Conservation (phyloP, 2,888 invertebrate species). For the Nysson spinosus region DNA sequence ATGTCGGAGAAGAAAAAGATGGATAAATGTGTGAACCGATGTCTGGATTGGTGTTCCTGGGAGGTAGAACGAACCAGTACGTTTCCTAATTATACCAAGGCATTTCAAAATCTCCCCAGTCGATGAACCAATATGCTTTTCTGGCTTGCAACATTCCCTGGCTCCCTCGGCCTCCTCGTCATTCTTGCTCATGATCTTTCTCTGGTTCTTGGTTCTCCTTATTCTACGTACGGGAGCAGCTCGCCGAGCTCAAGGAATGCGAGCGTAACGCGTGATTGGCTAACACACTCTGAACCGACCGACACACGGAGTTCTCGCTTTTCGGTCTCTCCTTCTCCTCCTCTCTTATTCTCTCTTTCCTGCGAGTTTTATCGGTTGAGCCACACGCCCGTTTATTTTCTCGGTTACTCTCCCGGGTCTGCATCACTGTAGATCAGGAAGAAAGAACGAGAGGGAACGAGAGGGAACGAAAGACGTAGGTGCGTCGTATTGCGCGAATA, state of each 20-base stretch:
- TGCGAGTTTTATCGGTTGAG: slow-evolving; percentile 28
- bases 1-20: too few species aligned
- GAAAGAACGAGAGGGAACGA: slow-evolving; percentile 4
- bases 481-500: slow-evolving; percentile 40
- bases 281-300: slow-evolving; percentile 60
- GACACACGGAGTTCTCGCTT: slow-evolving; percentile 41
- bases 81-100: slow-evolving; percentile 74
- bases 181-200: slow-evolving; percentile 46
- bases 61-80: slow-evolving; percentile 57
- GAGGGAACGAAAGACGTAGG: slow-evolving; percentile 41
- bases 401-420: slow-evolving; percentile 5
- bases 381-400: slow-evolving; percentile 4
- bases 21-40: too few species aligned
- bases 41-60: slow-evolving; percentile 25
- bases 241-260: slow-evolving; percentile 71
- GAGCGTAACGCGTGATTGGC: slow-evolving; percentile 72
- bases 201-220: slow-evolving; percentile 52
- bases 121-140: slow-evolving; percentile 76
- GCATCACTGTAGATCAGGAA: slow-evolving; percentile 3
- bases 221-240: slow-evolving; percentile 56
- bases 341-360: slow-evolving; percentile 3
- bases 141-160: slow-evolving; percentile 69
- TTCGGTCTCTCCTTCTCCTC: slow-evolving; percentile 2
- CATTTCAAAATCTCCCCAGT: slow-evolving; percentile 73
- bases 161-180: slow-evolving; percentile 22